phyloP scores from a whole-genome alignment of 2,113 vertebrate genomes.

The Coturnix japonica region DNA sequence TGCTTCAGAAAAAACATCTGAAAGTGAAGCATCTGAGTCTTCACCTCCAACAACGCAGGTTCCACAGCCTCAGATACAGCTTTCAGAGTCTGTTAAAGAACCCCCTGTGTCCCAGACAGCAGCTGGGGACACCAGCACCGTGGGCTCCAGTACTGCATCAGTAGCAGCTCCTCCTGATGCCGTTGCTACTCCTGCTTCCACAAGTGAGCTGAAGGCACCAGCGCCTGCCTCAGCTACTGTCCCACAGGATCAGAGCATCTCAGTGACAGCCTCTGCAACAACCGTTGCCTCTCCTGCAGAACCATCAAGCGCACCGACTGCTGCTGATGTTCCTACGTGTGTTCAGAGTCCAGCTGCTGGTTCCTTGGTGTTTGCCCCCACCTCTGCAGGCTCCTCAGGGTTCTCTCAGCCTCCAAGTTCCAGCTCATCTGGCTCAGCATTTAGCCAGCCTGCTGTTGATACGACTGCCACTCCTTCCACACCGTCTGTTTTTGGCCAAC shows the following conservation, averaged over 20 bases:
- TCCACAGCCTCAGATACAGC: conserved; percentile 7
- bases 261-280: background rate
- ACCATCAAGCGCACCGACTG: background rate
- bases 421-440: conserved; percentile 68
- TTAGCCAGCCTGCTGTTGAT: conserved; percentile 72
- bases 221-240: background rate
- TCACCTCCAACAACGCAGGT: background rate
- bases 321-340: background rate
- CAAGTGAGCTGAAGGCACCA: conserved; percentile 7
- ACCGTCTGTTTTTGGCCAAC: conserved; percentile 70
- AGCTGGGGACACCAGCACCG: background rate
- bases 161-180: conserved; percentile 7
- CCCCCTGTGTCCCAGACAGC: background rate
- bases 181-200: background rate
- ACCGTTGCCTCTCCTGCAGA: conserved; percentile 14
- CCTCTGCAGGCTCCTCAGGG: conserved; percentile 42
- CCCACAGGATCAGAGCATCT: background rate
- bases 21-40: conserved; percentile 10
- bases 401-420: conserved; percentile 62
- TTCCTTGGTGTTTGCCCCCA: conserved; percentile 46
- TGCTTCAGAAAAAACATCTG: conserved; percentile 56
- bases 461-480: conserved; percentile 43
- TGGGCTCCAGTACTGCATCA: background rate
- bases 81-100: conserved; percentile 31
- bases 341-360: conserved; percentile 30